Conservation (phyloP, 2,797 vertebrate species). For the Chrosomus eos region DNA sequence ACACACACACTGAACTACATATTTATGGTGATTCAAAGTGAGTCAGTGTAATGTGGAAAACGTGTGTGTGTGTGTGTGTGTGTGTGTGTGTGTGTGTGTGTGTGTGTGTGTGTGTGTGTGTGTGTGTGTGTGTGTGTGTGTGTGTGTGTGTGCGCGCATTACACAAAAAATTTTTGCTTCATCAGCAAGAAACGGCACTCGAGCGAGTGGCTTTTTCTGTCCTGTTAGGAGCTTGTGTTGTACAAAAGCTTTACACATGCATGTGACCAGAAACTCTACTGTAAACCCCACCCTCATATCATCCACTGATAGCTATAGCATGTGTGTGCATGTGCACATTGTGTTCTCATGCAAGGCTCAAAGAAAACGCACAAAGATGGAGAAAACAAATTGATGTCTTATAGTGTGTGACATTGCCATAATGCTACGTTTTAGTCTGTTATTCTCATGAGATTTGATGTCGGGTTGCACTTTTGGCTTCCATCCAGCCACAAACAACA, state of each 20-base stretch:
- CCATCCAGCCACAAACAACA: neutral
- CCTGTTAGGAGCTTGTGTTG: slow-evolving; percentile 32
- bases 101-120: neutral
- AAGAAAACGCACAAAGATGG: neutral
- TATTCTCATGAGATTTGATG: slow-evolving; percentile 52
- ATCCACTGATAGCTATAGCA: slow-evolving; percentile 1
- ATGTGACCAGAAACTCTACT: slow-evolving; percentile 1
- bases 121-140: neutral
- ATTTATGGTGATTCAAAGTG: slow-evolving; percentile 35
- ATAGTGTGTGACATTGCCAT: slow-evolving; percentile 17
- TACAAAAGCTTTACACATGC: slow-evolving; percentile 3
- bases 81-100: neutral
- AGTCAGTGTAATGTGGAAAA: slow-evolving; percentile 34
- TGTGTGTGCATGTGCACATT: slow-evolving; percentile 1
- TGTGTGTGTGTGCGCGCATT: slow-evolving; percentile 29
- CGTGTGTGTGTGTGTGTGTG: neutral
- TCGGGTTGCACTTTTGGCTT: slow-evolving; percentile 34
- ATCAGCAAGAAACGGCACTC: slow-evolving; percentile 51
- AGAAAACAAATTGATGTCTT: slow-evolving; percentile 15
- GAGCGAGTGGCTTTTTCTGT: slow-evolving; percentile 46
- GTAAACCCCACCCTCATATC: slow-evolving; percentile 6
- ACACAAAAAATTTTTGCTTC: slow-evolving; percentile 54
- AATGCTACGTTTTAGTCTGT: slow-evolving; percentile 45
- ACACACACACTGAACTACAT: neutral
- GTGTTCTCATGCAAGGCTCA: neutral